phyloP scores from a whole-genome alignment of 2,888 invertebrate species.

The Cheilosia urbana region DNA sequence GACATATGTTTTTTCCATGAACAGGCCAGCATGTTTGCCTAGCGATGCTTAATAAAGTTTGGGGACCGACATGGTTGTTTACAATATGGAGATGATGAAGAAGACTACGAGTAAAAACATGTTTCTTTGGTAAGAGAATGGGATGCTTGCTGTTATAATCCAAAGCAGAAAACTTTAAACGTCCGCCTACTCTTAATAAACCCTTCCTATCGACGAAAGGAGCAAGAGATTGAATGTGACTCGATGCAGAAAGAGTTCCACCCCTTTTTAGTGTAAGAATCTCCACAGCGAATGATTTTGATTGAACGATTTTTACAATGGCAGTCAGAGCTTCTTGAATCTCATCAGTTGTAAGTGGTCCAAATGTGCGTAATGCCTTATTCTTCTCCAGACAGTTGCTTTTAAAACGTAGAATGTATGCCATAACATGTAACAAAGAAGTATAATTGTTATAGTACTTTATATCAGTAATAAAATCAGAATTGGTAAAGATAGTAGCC shows the following conservation, averaged over 20 bases:
- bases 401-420: slow-evolving; percentile 48
- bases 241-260: too few relatives aligned
- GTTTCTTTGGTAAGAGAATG: slow-evolving; percentile 52
- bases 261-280: slow-evolving; percentile 36
- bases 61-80: slow-evolving; percentile 78
- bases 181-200: too few relatives aligned
- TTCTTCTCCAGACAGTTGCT: slow-evolving; percentile 41
- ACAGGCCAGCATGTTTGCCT: too few relatives aligned
- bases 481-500: not conserved
- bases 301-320: too few relatives aligned
- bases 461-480: slow-evolving; percentile 37
- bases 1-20: too few relatives aligned
- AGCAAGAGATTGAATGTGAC: too few relatives aligned
- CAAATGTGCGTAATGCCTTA: slow-evolving; percentile 9
- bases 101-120: slow-evolving; percentile 35
- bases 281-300: slow-evolving; percentile 33
- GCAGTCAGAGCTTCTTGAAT: slow-evolving; percentile 22
- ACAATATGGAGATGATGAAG: slow-evolving; percentile 69
- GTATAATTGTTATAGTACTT: slow-evolving; percentile 47
- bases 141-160: slow-evolving; percentile 51
- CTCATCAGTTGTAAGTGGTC: slow-evolving; percentile 33
- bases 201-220: too few relatives aligned
- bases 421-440: slow-evolving; percentile 42
- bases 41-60: too few relatives aligned
- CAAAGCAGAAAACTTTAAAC: slow-evolving; percentile 20